Evolutionary conservation across 2,888 invertebrate species (phyloP), one percentile per base, ranked within the genome.

Genomic region (Panorpa germanica): DNA sequence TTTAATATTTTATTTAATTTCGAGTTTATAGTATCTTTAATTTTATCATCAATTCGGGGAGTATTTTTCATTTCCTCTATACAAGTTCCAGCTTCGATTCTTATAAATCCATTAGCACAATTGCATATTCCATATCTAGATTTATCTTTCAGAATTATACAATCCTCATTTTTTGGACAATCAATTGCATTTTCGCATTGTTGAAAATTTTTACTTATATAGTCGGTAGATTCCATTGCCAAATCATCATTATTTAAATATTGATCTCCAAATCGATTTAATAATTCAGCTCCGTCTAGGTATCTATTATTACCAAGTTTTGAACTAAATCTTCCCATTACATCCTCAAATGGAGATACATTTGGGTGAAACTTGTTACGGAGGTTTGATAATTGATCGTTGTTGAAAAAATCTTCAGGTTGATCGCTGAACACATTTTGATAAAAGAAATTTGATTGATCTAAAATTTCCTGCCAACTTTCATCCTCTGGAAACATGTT

Each of bases 91-190:
- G 48, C 47, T 30, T 49, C 44, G 41, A 64, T 65, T 31, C 65
- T 56, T 11, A 49, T 46, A 38, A 61, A 80, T 2, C 74, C 74
- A 2, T 59, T 54, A 13, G 65, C 54, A 51, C 85, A 85, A 43
- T 66, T 65, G 42, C 85, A 86, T 19, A 73, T 52, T 1, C 82
- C 80, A 39, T 65, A 65, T 22, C 68, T 54, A 3, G 65, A 55
- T 45, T 72, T 69, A 1, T 52, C 42, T 31, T 47, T 52, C 8
- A 60, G 49, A 19, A 53, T 55, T 3, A 71, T 52, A 46, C 85
- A 85, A 40, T 72, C 64, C 46, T 82, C 74, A 47, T 78, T 73
- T 14, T 57, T 54, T 2, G 63, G 63, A 43, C 83, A 83, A 28
- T 63, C 59, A 2, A 54, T 45, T 8, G 65, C 71, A 13, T 68